phyloP scores from a whole-genome alignment of 2,113 vertebrate species.

The Crotalus helleri region DNA sequence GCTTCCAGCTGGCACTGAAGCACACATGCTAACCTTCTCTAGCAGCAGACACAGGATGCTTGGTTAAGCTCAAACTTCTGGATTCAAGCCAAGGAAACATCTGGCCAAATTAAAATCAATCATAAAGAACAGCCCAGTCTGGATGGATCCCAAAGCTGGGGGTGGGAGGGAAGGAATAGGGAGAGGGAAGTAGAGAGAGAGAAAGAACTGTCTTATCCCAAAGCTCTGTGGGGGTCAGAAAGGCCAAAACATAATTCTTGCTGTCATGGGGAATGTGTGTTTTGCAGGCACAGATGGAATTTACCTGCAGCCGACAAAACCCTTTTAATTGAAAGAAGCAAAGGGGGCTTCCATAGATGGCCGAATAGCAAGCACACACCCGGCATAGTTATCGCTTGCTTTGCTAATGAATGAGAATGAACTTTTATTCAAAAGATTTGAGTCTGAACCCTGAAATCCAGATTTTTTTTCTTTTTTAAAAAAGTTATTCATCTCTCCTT shows the following conservation, averaged over 20 bases:
- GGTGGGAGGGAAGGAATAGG: too few relatives aligned
- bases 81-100: background rate
- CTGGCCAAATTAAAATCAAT: background rate
- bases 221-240: background rate
- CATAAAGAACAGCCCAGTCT: accelerated
- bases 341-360: background rate
- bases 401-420: background rate
- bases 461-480: background rate
- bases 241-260: background rate
- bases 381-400: background rate
- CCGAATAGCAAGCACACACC: background rate
- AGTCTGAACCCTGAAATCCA: background rate
- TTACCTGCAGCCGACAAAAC: background rate
- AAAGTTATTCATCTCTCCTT: background rate
- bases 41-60: background rate
- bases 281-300: background rate
- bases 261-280: background rate
- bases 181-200: background rate
- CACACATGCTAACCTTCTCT: background rate
- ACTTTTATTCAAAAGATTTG: background rate
- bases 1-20: background rate
- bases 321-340: background rate
- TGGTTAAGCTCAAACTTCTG: background rate
- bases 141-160: background rate
- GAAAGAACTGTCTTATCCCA: background rate